These are phyloP conservation scores for Micromys minutus DNA, from an alignment of 2,113 vertebrate genomes.

Conservation along the genomic window DNA sequence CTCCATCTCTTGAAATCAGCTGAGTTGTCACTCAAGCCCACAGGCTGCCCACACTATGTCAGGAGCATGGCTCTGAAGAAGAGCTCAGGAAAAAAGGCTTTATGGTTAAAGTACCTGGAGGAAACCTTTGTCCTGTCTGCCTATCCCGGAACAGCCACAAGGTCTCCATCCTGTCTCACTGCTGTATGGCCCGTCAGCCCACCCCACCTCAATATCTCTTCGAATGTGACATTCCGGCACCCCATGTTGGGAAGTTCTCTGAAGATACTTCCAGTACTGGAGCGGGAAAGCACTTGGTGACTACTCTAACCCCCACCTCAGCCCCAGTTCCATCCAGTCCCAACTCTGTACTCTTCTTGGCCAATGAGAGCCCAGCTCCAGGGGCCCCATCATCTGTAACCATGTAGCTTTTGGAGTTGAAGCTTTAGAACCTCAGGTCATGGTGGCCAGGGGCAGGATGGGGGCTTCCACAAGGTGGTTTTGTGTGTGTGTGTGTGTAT, in stretches of 20 bases:
- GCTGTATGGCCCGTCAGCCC: rapidly evolving
- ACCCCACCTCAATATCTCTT: rapidly evolving
- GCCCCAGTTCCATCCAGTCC: not conserved
- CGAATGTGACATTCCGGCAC: not conserved
- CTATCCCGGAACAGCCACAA: not conserved
- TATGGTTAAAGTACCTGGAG: rapidly evolving
- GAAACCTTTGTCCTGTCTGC: not conserved
- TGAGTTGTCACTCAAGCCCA: rapidly evolving
- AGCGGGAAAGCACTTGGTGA: not conserved
- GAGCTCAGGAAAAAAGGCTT: not conserved
- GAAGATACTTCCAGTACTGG: rapidly evolving
- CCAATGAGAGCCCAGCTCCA: not conserved
- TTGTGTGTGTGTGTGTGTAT: too few species aligned
- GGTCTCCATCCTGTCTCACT: not conserved
- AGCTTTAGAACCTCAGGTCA: not conserved
- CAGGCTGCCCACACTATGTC: rapidly evolving
- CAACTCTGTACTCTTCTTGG: rapidly evolving
- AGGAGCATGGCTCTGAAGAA: not conserved
- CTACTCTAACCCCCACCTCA: too few species aligned
- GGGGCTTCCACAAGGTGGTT: not conserved
- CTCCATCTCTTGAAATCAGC: not conserved
- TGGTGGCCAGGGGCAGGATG: not conserved
- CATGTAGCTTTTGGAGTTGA: not conserved
- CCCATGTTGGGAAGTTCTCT: not conserved
- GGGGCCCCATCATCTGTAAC: too few species aligned